Evolutionary conservation across 1,140 invertebrate species (phyloP).

Genomic region (Zaprionus gabonicus): DNA sequence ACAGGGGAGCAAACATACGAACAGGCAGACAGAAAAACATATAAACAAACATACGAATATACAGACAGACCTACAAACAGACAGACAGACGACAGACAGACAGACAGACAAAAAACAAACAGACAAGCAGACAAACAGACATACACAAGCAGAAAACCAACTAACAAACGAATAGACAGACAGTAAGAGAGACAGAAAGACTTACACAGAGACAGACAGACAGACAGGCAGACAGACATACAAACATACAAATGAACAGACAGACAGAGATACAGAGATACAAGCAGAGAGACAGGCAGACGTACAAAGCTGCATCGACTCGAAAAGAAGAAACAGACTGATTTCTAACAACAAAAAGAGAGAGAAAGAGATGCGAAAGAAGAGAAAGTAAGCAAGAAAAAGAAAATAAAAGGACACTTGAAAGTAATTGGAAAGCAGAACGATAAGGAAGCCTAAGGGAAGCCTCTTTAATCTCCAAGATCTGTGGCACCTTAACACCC

Average conservation of each 20-base stretch:
- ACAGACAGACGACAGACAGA: too few species aligned
- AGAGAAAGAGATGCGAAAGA: not conserved
- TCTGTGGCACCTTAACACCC: not conserved
- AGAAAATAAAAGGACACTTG: not conserved
- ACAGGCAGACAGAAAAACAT: too few species aligned
- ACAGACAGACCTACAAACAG: too few species aligned
- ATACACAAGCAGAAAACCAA: too few species aligned
- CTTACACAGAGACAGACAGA: not conserved
- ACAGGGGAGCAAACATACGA: too few species aligned
- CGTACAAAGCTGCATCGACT: too few species aligned
- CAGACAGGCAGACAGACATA: not conserved
- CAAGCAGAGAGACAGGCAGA: not conserved
- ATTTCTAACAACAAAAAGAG: not conserved
- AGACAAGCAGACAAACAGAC: too few species aligned
- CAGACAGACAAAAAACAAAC: too few species aligned
- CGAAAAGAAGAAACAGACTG: not conserved
- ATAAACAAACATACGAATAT: too few species aligned
- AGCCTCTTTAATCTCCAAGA: not conserved
- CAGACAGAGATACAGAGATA: not conserved
- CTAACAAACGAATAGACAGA: not conserved
- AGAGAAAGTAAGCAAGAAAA: not conserved
- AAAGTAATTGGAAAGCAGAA: not conserved
- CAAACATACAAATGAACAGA: not conserved
- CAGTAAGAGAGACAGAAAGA: not conserved
- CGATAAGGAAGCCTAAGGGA: not conserved